Conservation (phyloP, 2,797 vertebrate genomes). For the Tapirus indicus region DNA sequence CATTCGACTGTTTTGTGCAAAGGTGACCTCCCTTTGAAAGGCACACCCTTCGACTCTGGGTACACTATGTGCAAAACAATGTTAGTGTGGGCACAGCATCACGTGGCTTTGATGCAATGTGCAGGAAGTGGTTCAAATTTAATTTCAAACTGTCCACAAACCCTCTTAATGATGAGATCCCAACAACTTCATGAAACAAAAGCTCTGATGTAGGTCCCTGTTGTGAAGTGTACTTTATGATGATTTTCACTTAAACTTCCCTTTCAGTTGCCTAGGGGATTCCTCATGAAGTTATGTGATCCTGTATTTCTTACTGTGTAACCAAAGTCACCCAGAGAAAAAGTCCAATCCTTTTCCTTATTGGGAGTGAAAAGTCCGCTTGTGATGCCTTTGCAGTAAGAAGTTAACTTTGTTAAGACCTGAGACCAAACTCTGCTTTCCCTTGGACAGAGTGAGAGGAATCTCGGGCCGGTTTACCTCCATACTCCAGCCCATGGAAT, state of each 20-base stretch:
- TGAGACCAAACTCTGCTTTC: neutral
- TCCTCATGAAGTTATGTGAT: constrained; percentile 6
- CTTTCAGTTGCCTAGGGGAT: neutral
- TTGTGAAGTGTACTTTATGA: neutral
- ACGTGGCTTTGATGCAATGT: neutral
- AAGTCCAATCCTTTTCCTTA: neutral
- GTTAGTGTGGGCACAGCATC: neutral
- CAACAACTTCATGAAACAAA: neutral
- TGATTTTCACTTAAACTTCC: neutral
- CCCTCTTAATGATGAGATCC: neutral
- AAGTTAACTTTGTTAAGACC: constrained; percentile 12
- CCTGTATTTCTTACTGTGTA: neutral
- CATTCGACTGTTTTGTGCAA: neutral
- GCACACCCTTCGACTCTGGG: neutral
- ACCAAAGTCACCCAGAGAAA: constrained; percentile 14
- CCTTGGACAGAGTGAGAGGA: neutral
- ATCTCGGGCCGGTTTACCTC: neutral
- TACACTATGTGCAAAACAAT: neutral
- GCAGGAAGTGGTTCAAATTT: neutral
- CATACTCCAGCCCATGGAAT: neutral
- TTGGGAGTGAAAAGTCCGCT: neutral
- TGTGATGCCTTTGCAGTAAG: neutral
- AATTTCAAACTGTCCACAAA: neutral
- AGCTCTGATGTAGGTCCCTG: neutral
- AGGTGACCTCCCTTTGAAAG: neutral